A percentile compares a stretch with the other conserved stretches of the same genome.
These are phyloP conservation scores for Gymnothorax reevesii DNA, from an alignment of 2,797 vertebrate species.

Conservation along the genomic window DNA sequence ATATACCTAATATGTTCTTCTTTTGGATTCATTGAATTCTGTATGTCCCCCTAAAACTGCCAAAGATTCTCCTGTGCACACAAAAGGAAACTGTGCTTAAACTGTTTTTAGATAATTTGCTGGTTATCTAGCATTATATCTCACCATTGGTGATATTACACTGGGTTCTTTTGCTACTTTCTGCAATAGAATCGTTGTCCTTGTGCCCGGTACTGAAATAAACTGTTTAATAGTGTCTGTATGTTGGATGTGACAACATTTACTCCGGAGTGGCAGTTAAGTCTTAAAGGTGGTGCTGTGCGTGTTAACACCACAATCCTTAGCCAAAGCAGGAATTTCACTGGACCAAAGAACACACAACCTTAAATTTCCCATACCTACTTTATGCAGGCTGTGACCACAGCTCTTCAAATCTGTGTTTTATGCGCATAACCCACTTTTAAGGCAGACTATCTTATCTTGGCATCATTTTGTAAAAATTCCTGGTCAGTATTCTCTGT, in stretches of 20 bases:
- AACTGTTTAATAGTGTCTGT: not conserved
- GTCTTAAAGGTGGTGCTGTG: not conserved
- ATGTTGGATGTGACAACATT: constrained; percentile 26
- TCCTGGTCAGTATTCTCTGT: not conserved
- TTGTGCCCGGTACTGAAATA: constrained; percentile 7
- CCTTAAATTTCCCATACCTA: constrained; percentile 17
- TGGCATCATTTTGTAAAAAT: not conserved
- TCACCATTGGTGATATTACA: not conserved
- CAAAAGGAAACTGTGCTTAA: constrained; percentile 11
- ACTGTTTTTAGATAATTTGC: not conserved
- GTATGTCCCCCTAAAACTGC: constrained; percentile 46
- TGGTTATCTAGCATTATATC: not conserved
- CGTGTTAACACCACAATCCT: not conserved
- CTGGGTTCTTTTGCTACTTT: not conserved
- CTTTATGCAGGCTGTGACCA: not conserved
- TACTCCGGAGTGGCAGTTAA: not conserved
- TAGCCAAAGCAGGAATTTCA: constrained; percentile 36
- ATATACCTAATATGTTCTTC: constrained; percentile 18
- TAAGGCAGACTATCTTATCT: not conserved
- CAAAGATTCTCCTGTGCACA: constrained; percentile 46
- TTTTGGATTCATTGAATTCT: not conserved
- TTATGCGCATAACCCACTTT: not conserved
- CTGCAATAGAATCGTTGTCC: not conserved
- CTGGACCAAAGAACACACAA: constrained; percentile 37
- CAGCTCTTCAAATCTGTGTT: not conserved